Evolutionary conservation across 2,888 invertebrate genomes (phyloP), one percentile per base, ranked within the genome.

Genomic region (Erebia palarica): DNA sequence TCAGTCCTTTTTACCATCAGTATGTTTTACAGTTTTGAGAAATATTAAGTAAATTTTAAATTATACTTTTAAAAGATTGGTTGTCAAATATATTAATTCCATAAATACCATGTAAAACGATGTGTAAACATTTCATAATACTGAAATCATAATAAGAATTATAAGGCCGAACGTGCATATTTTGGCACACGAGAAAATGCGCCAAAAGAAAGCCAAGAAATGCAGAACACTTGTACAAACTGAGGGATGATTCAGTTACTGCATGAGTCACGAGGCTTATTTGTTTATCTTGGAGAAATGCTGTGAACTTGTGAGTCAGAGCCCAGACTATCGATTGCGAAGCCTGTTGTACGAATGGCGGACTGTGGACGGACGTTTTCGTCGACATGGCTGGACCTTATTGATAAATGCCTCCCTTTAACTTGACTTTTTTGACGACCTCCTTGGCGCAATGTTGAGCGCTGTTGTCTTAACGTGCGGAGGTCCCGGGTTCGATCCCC

Each of bases 211-310:
- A 16, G 14, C 42, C 13, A 16, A 60, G n/a, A 42, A 42, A 42
- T 0, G 14, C 59, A 42, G n/a, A 60, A 60, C 60, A 42, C 42
- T 59, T 14, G 59, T 27, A n/a, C 42, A 42, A 42, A 59, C 53
- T 27, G 58, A 60, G 60, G 60, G 60, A 60, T 60, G 60, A 60
- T 60, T 60, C 60, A 60, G 60, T 10, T 27, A 8, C 10, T 44
- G 42, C n/a, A 0, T 60, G 60, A 42, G 60, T 60, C 60, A 60
- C 42, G 59, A 42, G 58, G 14, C 58, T 1, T 16, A 11, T 60
- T 59, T 59, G 59, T 59, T 60, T 60, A 60, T 60, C 44, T 60
- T 16, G 60, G 60, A 60, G 60, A 59, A 59, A 60, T 42, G 60
- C n/a, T 14, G 60, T 60, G 60, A 60, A n/a, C 14, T 53, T 14